Evolutionary conservation across 2,113 vertebrate species (phyloP).

Genomic region (Python bivittatus): DNA sequence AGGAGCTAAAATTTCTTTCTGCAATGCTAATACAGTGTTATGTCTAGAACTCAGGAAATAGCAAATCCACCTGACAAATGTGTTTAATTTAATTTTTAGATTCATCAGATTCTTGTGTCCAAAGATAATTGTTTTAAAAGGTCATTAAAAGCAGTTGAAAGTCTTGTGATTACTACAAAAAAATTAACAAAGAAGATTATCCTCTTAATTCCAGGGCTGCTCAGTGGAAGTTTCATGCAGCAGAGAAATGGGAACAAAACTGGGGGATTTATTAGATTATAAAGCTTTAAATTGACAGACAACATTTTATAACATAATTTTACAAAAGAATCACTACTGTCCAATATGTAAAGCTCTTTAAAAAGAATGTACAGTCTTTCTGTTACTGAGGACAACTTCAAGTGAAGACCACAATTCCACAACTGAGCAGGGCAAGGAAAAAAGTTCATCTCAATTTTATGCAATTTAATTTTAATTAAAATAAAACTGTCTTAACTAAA

Average conservation of each 20-base stretch:
- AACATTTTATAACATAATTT: not conserved
- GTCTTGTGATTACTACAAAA: not conserved
- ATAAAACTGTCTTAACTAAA: not conserved
- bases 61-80: not conserved
- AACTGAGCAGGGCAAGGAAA: not conserved
- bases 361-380: not conserved
- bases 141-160: not conserved
- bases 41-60: not conserved
- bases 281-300: not conserved
- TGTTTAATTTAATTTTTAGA: conserved; percentile 6
- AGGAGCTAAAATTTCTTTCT: not conserved
- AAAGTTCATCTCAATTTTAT: not conserved
- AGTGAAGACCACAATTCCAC: not conserved
- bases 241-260: not conserved
- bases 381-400: not conserved
- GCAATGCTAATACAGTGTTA: not conserved
- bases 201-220: not conserved
- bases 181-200: not conserved
- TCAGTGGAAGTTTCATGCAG: not conserved
- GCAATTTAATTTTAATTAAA: not conserved
- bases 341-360: not conserved
- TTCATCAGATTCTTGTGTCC: not conserved
- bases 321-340: not conserved
- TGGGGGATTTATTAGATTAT: not conserved
- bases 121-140: conserved; percentile 15